Percentiles rank a stretch among this genome's conserved stretches.
phyloP scores from a whole-genome alignment of 1,140 invertebrate genomes.

The Papilio polyxenes region DNA sequence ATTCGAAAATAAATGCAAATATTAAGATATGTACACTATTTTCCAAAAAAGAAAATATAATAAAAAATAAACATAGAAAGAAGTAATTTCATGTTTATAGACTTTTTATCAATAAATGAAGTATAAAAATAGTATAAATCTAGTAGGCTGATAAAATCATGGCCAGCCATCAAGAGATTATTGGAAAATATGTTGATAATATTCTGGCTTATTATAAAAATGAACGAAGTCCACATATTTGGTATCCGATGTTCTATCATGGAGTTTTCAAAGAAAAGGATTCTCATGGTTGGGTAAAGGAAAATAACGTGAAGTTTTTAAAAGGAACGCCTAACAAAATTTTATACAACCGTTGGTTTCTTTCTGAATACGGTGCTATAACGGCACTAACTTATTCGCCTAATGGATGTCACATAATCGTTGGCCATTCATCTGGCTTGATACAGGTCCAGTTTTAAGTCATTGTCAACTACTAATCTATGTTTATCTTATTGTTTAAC shows the following conservation, averaged over 20 bases:
- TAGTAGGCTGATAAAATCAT: constrained; percentile 54
- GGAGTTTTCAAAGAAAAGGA: constrained; percentile 43
- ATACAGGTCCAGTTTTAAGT: constrained; percentile 58
- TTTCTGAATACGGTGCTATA: constrained; percentile 63
- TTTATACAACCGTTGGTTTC: constrained; percentile 64
- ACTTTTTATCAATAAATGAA: constrained; percentile 19
- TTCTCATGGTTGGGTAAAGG: constrained; percentile 57
- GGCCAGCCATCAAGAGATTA: constrained; percentile 53
- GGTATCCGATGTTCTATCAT: constrained; percentile 70
- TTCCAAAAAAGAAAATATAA: neutral
- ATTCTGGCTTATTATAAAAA: constrained; percentile 59
- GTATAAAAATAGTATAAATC: constrained; percentile 41
- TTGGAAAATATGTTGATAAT: constrained; percentile 53
- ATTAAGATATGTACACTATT: neutral
- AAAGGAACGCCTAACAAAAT: constrained; percentile 62
- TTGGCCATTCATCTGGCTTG: constrained; percentile 67
- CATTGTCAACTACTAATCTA: neutral
- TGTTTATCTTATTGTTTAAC: neutral
- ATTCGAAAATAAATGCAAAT: neutral
- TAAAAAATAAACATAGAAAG: neutral
- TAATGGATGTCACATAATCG: constrained; percentile 64
- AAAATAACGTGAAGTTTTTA: constrained; percentile 62
- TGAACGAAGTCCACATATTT: constrained; percentile 53
- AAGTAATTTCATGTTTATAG: constrained; percentile 3
- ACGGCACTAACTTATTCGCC: constrained; percentile 62